Conservation (phyloP, 2,888 invertebrate species). For the Pseudeuparius sepicola region DNA sequence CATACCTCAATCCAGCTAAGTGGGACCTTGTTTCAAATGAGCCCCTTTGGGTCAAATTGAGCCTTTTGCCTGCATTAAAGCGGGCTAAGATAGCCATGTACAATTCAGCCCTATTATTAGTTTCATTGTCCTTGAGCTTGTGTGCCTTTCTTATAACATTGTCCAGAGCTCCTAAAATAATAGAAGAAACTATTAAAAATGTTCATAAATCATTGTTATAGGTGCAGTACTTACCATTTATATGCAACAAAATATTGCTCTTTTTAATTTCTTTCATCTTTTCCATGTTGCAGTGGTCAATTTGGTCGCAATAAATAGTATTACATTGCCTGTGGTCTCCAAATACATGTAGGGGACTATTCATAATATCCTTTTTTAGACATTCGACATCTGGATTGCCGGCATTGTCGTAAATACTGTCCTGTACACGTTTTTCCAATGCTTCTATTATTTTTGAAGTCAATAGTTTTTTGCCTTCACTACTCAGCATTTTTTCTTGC, state of each 20-base stretch:
- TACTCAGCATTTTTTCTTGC: slow-evolving; percentile 16
- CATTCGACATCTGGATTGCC: slow-evolving; percentile 14
- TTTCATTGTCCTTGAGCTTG: slow-evolving; percentile 19
- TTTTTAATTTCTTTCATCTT: too few species aligned
- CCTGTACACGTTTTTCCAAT: slow-evolving; percentile 18
- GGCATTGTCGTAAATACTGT: slow-evolving; percentile 23
- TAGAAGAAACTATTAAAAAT: too few species aligned
- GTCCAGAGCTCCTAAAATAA: slow-evolving; percentile 14
- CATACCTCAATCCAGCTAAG: slow-evolving; percentile 17
- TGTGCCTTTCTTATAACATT: slow-evolving; percentile 15
- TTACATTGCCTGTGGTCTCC: slow-evolving; percentile 16
- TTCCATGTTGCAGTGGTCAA: too few species aligned
- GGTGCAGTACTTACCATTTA: too few species aligned
- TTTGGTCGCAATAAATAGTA: too few species aligned
- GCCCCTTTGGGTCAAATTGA: slow-evolving; percentile 20
- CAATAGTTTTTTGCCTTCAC: slow-evolving; percentile 17
- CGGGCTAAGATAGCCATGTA: slow-evolving; percentile 19
- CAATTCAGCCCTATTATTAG: slow-evolving; percentile 18
- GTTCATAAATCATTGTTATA: too few species aligned
- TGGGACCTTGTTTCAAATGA: slow-evolving; percentile 17
- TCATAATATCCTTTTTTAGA: slow-evolving; percentile 15
- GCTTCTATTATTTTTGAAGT: slow-evolving; percentile 13
- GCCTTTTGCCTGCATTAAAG: slow-evolving; percentile 20
- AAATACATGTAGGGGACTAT: slow-evolving; percentile 17
- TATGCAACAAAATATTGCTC: too few species aligned